Evolutionary conservation across 1,140 invertebrate species (phyloP).

Genomic region (Triops longicaudatus): DNA sequence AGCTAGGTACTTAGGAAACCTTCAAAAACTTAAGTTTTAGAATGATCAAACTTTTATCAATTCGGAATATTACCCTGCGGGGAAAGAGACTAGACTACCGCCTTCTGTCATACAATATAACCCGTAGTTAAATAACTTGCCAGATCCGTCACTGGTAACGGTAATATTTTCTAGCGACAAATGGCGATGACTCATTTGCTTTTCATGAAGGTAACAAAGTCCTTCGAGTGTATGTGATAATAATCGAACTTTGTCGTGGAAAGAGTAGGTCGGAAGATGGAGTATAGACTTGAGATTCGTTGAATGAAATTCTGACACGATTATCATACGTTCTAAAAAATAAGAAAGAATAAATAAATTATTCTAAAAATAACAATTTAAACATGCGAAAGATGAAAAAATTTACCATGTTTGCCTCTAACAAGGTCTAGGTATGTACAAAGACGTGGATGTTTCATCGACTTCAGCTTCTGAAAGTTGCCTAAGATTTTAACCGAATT

Average conservation of each 20-base stretch:
- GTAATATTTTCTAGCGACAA: conserved; percentile 76
- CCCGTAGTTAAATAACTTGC: conserved; percentile 88
- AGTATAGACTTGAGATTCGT: conserved; percentile 44
- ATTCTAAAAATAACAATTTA: conserved; percentile 25
- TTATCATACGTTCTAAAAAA: conserved; percentile 73
- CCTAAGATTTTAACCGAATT: conserved; percentile 92
- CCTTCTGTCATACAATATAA: conserved; percentile 81
- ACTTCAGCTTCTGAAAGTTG: conserved; percentile 71
- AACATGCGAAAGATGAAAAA: conserved; percentile 17
- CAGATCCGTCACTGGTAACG: conserved; percentile 56
- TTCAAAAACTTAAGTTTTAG: conserved; percentile 35
- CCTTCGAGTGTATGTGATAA: conserved; percentile 57
- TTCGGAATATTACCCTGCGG: conserved; percentile 60
- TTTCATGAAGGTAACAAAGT: conserved; percentile 61
- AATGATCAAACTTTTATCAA: not conserved
- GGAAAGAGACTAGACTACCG: conserved; percentile 79
- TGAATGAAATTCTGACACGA: conserved; percentile 79
- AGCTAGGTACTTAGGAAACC: conserved; percentile 67
- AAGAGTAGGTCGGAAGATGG: conserved; percentile 35
- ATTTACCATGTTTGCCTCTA: conserved; percentile 84
- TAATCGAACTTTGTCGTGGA: conserved; percentile 52
- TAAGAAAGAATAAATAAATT: conserved; percentile 33
- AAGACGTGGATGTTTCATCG: conserved; percentile 67
- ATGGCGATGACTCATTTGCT: conserved; percentile 67
- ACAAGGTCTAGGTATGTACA: conserved; percentile 85